Percentiles rank a stretch among this genome's conserved stretches.
phyloP scores from a whole-genome alignment of 1,140 invertebrate genomes.

The Cecropterus lyciades region DNA sequence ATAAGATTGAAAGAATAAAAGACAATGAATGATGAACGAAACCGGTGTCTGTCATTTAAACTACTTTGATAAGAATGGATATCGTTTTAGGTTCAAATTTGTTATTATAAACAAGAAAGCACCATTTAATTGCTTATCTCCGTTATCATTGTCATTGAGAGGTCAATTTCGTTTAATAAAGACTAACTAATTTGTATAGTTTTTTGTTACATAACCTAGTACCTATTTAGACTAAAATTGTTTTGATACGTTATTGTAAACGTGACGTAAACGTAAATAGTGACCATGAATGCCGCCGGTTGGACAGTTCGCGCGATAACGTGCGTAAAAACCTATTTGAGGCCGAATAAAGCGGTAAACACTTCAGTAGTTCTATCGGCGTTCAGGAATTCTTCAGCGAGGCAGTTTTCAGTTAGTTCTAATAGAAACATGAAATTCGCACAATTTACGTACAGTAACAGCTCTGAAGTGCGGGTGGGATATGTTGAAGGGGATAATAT shows the following conservation, averaged over 20 bases:
- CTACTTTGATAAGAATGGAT: too few species aligned
- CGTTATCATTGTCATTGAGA: too few species aligned
- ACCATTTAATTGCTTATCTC: too few species aligned
- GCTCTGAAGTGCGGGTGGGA: constrained; percentile 62
- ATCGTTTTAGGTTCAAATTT: too few species aligned
- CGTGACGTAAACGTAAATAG: constrained; percentile 21
- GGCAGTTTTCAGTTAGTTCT: constrained; percentile 59
- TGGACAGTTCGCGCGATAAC: constrained; percentile 43
- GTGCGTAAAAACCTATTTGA: constrained; percentile 45
- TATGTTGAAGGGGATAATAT: constrained; percentile 67
- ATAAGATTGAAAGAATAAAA: too few species aligned
- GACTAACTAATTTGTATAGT: neutral
- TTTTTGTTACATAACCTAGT: constrained; percentile 18
- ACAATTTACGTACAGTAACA: constrained; percentile 68
- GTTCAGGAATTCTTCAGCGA: constrained; percentile 26
- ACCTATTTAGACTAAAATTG: neutral
- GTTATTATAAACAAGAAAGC: too few species aligned
- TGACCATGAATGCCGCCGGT: constrained; percentile 47
- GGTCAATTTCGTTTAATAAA: too few species aligned
- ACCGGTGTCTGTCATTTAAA: too few species aligned
- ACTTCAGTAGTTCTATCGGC: constrained; percentile 10
- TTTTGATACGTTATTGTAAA: neutral
- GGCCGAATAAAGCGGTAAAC: constrained; percentile 38
- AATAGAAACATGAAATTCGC: constrained; percentile 77
- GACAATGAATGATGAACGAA: too few species aligned